Evolutionary conservation across 2,888 invertebrate species (phyloP), one percentile per base, ranked within the genome.

Genomic region (Nomada flava): DNA sequence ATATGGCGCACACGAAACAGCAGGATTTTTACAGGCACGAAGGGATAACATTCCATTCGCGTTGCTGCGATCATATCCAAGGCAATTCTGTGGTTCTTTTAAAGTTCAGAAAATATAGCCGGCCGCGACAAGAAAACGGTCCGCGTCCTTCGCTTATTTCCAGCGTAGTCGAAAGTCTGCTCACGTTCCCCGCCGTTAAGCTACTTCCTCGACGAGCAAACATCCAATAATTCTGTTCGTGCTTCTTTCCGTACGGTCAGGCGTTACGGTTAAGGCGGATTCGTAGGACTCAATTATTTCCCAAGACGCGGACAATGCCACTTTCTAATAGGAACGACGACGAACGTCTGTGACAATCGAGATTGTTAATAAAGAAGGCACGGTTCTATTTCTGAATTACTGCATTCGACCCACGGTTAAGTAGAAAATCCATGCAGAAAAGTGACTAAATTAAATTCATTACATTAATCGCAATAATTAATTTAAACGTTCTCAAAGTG

Each of bases 181-280:
- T 86, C 87, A 89, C 89, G 88, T 89, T 79, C 88, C 82, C 82
- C 88, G 86, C 88, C 88, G 88, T 88, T 88, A 86, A 89, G 87
- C 85, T 82, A 88, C 88, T 88, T 85, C 78, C 88, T 74, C 84
- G 82, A 84, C 83, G 88, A 88, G 85, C 84, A 89, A 89, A 89
- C 88, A 88, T 86, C 88, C 89, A 89, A 89, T 89, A 89, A 89
- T 89, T 89, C 86, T 83, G 83, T 82, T 84, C 84, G 87, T 85
- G 82, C 86, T 87, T 88, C 86, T 86, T 86, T 82, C 73, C 83
- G 63, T 62, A 75, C 65, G 47, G 23, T 64, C 29, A 67, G 79
- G 82, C 86, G 82, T 88, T 82, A 83, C 79, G 64, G 83, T 81
- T 81, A 87, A 81, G 76, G 83, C 67, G 83, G 79, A 81, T 85